Base-by-base conservation (phyloP, 2,888 invertebrate genomes). In the Drosophila infuscata region DNA sequence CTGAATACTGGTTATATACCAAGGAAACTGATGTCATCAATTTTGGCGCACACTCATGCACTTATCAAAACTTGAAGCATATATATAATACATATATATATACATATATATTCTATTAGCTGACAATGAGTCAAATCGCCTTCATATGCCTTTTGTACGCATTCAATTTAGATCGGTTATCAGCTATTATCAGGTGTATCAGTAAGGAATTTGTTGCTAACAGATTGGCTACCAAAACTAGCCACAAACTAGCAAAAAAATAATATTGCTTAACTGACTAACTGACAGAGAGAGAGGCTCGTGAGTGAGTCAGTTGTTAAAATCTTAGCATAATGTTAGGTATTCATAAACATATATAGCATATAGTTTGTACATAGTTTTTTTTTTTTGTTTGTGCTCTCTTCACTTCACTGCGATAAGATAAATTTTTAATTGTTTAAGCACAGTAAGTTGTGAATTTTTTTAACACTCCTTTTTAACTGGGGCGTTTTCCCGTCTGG, bases 111-210 rank as follows among this genome's bases (percentile, higher is more conserved):
- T 17, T 59, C 65, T 64, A 59, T 71, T 72, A 80, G 70, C 52
- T 57, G n/a, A n/a, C 29, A 38, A 72, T 86, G 84, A 87, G 81
- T 84, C 87, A 87, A 77, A 58, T 69, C 46, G 53, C 70, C 60
- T 70, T 69, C 49, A 68, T 73, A 62, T 53, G 29, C 36, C 54
- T 17, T 54, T 65, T 66, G 59, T 59, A 51, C 43, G 73, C 65
- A 71, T 57, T 71, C 54, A 71, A 57, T 85, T 36, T 46, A 46
- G 25, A 80, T 81, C 74, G 36, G 71, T 74, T 88, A 85, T 88
- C 85, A 76, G 51, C 60, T 73, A 35, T 77, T 85, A 80, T 85
- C 77, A 74, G 75, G 79, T 71, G 9, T 41, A 41, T 70, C 57
- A 62, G 58, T 49, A 61, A 74, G 59, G 70, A 73, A 80, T 73